Base-by-base conservation (phyloP, 2,797 vertebrate genomes). In the Gallirallus australis region DNA sequence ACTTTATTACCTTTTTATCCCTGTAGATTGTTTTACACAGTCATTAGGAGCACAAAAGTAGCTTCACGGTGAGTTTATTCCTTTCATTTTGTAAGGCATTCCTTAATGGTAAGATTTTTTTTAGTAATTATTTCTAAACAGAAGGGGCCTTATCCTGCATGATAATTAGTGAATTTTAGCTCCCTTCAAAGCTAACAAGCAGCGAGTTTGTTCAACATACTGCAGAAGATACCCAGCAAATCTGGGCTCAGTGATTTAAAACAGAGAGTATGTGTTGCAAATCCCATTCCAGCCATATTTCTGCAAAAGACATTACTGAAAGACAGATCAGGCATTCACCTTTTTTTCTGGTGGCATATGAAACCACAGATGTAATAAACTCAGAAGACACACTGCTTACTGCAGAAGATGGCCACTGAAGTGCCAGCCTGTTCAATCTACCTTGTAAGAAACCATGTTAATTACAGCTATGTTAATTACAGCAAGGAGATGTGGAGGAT, bases 1-100 rank as follows among this genome's bases (percentile, higher is more conserved):
- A 88, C 61, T 94, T 91, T 37, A 82, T 82, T 93, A 94, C 78
- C 76, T 57, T 95, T 93, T 95, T 84, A 96, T 78, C 39, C 82
- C 69, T 84, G 72, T 60, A 54, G 78, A 86, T 71, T 89, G 89
- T 90, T 77, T 88, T 48, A 53, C 52, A 73, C 47, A 86, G 59
- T 80, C 83, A 60, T 91, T 95, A 69, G 81, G 47, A 93, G 47
- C 42, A 91, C 39, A 85, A 91, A 92, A 94, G 91, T 69, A 95
- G 78, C 60, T 90, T 88, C 63, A 77, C 8, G 13, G 80, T 35
- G 60, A 86, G 47, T 82, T 80, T 90, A 71, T 37, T 37, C 27
- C 68, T 96, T 97, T 88, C 42, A 90, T 79, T 96, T 85, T 85
- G 47, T 89, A 94, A 91, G 48, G 57, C 48, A 81, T 79, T 91